phyloP scores from a whole-genome alignment of 2,113 vertebrate species.

The Microtus richardsoni region DNA sequence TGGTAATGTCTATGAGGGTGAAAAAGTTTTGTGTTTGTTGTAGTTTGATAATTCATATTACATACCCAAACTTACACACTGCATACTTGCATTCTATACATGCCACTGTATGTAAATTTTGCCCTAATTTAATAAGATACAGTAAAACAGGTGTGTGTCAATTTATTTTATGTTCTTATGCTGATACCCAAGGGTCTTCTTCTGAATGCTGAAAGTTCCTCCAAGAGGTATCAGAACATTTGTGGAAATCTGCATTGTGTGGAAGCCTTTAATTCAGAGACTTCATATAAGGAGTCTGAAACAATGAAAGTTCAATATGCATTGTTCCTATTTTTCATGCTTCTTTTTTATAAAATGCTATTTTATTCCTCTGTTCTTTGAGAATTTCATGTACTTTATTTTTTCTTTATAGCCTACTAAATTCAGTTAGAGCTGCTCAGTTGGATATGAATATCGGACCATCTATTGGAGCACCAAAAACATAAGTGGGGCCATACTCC shows the following conservation, averaged over 20 bases:
- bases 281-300: background rate
- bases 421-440: background rate
- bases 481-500: background rate
- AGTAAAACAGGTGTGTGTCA: background rate
- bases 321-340: background rate
- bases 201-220: background rate
- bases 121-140: background rate
- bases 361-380: background rate
- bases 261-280: background rate
- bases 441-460: too few relatives aligned
- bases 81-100: background rate
- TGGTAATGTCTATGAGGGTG: fast-evolving
- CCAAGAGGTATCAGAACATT: background rate
- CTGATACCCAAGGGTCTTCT: background rate
- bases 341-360: background rate
- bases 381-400: too few relatives aligned
- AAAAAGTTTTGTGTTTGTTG: background rate
- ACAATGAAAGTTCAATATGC: background rate
- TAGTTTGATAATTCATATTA: background rate
- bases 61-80: background rate
- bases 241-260: background rate
- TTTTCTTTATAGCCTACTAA: background rate
- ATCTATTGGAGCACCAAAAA: background rate
- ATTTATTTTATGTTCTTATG: background rate
- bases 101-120: background rate